These are phyloP conservation scores for Sesia apiformis DNA, from an alignment of 2,888 invertebrate genomes.

Conservation along the genomic window DNA sequence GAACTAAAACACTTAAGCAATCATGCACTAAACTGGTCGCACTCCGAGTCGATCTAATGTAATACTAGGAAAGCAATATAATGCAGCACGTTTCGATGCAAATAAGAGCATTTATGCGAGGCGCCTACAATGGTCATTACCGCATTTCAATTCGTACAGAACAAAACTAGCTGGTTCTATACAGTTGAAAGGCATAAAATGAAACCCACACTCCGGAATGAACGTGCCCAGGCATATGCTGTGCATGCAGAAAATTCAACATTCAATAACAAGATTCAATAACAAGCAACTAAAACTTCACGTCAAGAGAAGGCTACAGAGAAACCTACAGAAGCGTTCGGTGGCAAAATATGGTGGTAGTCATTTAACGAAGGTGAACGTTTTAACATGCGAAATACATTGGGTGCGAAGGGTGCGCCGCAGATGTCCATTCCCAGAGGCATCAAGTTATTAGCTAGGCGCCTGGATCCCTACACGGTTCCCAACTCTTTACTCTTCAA, in stretches of 20 bases:
- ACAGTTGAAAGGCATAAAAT: conserved; percentile 57
- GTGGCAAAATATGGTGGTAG: conserved; percentile 17
- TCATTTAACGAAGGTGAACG: conserved; percentile 11
- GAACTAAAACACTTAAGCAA: conserved; percentile 6
- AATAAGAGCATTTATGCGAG: conserved; percentile 58
- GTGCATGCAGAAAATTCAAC: conserved; percentile 53
- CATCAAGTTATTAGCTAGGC: conserved; percentile 69
- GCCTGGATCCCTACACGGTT: conserved; percentile 46
- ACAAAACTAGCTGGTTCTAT: conserved; percentile 38
- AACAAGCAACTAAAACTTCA: conserved; percentile 15
- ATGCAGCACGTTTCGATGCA: conserved; percentile 55
- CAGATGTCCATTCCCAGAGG: conserved; percentile 61
- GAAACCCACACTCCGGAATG: conserved; percentile 28
- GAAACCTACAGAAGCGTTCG: conserved; percentile 18
- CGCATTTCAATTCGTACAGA: conserved; percentile 51
- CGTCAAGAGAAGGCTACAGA: conserved; percentile 19
- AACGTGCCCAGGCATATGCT: conserved; percentile 31
- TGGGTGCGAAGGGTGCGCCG: conserved; percentile 14
- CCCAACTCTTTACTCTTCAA: conserved; percentile 59
- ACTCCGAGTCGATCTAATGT: conserved; percentile 30
- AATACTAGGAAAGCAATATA: conserved; percentile 35
- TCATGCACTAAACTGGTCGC: conserved; percentile 22
- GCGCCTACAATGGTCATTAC: conserved; percentile 60
- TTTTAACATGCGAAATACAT: conserved; percentile 25
- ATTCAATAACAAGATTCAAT: conserved; percentile 34